Base-by-base conservation (phyloP, 2,888 invertebrate genomes). In the Gari tellinella region DNA sequence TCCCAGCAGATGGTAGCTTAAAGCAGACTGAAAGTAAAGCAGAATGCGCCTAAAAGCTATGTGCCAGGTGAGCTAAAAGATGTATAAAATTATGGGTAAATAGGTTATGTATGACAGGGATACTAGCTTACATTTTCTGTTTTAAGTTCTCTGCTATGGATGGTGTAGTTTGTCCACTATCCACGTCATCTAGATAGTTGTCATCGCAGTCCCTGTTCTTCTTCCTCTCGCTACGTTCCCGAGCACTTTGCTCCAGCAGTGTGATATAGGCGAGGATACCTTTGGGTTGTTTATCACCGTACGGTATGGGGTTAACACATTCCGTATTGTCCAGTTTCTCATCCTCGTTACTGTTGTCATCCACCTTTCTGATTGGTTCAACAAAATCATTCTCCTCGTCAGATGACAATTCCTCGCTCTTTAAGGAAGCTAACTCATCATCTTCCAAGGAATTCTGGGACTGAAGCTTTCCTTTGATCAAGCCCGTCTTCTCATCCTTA, bases 241-340 rank as follows among this genome's bases (percentile, higher is more conserved):
- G 65, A 0, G 89, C 89, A 69, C 87, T 86, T 49, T 85, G 81
- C 78, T 91, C 91, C 64, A 90, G 77, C 80, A 90, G 86, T 40
- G 90, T 86, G 62, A 90, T 90, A 79, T 90, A 91, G 45, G 89
- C 90, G 63, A 91, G 83, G 69, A 91, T 90, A 19, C 89, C 89
- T 38, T 81, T 78, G 60, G 82, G 78, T 62, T 82, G 81, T 31
- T 31, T 31, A 7, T 31, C 31, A 7, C 31, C 31, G 10, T 31
- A 31, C 10, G 31, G 4, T 17, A 46, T 64, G 37, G 69, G 58
- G 31, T 76, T 72, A 62, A 72, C 66, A 72, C 67, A 68, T 43
- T 75, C 78, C 14, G 78, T 74, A 49, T 81, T 80, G 48, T 82
- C 81, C 2, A 82, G 61, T 46, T 82, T 80, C 25, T 73, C 74